Evolutionary conservation across 2,888 invertebrate genomes (phyloP), one percentile per base, ranked within the genome.

Genomic region (Tachina fera): DNA sequence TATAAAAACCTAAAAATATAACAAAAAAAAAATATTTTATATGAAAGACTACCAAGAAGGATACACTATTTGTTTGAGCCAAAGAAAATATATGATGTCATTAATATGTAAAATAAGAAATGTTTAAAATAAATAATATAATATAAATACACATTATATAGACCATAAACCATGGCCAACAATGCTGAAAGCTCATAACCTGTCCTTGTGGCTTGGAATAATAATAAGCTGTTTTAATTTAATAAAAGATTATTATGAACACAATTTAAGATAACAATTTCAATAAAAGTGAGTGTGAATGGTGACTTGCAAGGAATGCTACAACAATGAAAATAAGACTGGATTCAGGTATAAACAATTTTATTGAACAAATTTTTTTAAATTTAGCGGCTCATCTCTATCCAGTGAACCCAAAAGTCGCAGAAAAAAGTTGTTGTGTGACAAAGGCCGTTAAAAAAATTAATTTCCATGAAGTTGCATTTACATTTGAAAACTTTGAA

Each of bases 131-230:
- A 61, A 72, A 31, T 31, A 72, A 53, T 13, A 56, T 51, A 63
- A 51, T 0, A 31, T 31, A 58, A 39, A 71, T 11, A 47, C 41
- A 71, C 56, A 56, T 53, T 74, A 71, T 67, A 79, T 86, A 75
- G 75, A 82, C 82, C 65, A 76, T 83, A 83, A 83, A 71, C 53
- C 74, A 79, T 53, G 47, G 79, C 16, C 82, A 74, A 83, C 79
- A 86, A 65, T 75, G 58, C 16, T 70, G 22, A 65, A 76, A 80
- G 60, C 86, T 83, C 76, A 86, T 83, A 83, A 83, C 79, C 72
- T 83, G 79, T 71, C 60, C 43, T 76, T 72, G 67, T 72, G 79
- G 79, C 43, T 19, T 61, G 41, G 86, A 65, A 86, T 86, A 80
- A 67, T 68, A 86, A 86, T 83, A 61, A 86, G 76, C 9, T 45